Evolutionary conservation across 1,140 invertebrate species (phyloP), one percentile per base, ranked within the genome.

Genomic region (Drosophila nigromelanica): DNA sequence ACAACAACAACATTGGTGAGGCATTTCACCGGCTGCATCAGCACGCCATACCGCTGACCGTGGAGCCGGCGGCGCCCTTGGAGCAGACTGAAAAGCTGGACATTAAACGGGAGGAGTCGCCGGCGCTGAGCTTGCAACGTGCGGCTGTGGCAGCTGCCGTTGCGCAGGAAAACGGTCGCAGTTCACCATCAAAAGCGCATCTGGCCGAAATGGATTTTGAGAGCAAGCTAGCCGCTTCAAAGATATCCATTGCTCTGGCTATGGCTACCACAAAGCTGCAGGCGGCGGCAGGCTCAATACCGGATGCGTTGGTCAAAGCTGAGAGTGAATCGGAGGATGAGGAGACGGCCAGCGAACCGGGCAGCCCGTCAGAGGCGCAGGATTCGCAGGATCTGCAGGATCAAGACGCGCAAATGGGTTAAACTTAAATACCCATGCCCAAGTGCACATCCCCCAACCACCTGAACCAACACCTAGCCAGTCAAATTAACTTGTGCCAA

Each of bases 51-150:
- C 73, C 90, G 5, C 30, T 91, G 54, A 91, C 90, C 2, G 90
- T 91, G 59, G 90, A 91, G 62, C 90, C 90, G 12, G 90, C 90
- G 4, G 90, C 90, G 12, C 90, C 90, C 0, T 56, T 91, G 52
- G 90, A 91, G 50, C 90, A 91, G 70, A 91, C 90, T 21, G 90
- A 91, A n/a, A 91, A 91, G 51, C 62, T 91, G 35, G 90, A 91
- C 62, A 91, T 91, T 21, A 91, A 91, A 52, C 55, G 85, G 50
- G 90, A 91, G 39, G 90, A 91, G 48, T 91, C 89, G 5, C 90
- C 90, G 76, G 62, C 90, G 76, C 35, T 91, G 40, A 79, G 82
- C 8, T 45, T 91, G 58, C 78, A 90, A 37, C 63, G 89, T 30
- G 83, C 73, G 10, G 73, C 70, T 11, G 78, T 43, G 2, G 73